These are phyloP conservation scores for Erebia ligea DNA, from an alignment of 2,888 invertebrate species.

Conservation along the genomic window DNA sequence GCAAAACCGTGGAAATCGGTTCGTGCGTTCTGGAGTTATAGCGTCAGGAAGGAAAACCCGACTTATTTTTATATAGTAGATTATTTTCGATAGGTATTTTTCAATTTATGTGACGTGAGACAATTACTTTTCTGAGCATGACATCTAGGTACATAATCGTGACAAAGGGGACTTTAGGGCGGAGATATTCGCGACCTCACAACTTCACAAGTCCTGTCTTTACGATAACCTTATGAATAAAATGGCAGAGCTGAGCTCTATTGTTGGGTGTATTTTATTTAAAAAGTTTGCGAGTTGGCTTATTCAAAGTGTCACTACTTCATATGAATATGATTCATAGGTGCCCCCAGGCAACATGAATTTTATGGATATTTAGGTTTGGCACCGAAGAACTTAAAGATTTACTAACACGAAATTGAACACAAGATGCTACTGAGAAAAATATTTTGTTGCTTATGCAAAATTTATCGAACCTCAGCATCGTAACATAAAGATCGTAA, in stretches of 20 bases:
- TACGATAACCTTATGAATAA: constrained; percentile 6
- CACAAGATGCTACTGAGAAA: not conserved
- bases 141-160: constrained; percentile 6
- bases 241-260: not conserved
- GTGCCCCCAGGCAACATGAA: not conserved
- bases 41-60: too few relatives aligned
- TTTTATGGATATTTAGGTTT: not conserved
- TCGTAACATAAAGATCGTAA: too few relatives aligned
- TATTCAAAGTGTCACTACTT: not conserved
- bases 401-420: not conserved
- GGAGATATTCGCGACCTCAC: constrained; percentile 26
- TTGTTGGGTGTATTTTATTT: not conserved
- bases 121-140: constrained; percentile 8
- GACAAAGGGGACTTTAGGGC: constrained; percentile 19
- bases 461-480: not conserved
- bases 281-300: not conserved
- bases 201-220: constrained; percentile 20
- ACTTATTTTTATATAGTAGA: too few relatives aligned
- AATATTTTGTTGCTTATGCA: not conserved
- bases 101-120: not conserved
- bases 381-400: not conserved
- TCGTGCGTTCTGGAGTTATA: too few relatives aligned
- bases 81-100: not conserved
- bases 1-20: too few relatives aligned
- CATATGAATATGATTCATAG: not conserved